phyloP scores from a whole-genome alignment of 2,888 invertebrate species.

The Orchesella flavescens region DNA sequence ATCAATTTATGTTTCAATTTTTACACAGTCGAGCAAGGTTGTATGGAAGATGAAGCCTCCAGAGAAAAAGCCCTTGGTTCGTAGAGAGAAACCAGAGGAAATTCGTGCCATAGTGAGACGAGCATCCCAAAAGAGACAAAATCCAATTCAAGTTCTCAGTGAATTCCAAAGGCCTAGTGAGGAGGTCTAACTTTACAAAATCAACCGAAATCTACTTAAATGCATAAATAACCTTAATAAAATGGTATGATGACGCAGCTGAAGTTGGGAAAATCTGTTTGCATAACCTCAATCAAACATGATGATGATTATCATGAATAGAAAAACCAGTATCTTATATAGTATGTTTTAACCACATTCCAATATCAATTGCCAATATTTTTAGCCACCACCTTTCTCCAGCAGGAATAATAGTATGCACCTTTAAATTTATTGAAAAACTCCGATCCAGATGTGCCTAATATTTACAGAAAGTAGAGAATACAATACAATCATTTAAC shows the following conservation, averaged over 20 bases:
- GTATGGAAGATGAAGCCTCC: constrained; percentile 76
- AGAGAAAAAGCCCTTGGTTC: constrained; percentile 78
- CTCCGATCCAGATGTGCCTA: too few relatives aligned
- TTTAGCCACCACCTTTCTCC: too few relatives aligned
- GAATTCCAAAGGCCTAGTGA: constrained; percentile 64
- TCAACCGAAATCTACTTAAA: background rate
- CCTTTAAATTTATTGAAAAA: too few relatives aligned
- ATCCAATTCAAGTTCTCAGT: constrained; percentile 63
- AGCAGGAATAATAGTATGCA: too few relatives aligned
- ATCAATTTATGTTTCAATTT: background rate
- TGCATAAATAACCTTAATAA: too few relatives aligned
- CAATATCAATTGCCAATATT: background rate
- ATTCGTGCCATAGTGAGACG: constrained; percentile 65
- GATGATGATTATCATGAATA: background rate
- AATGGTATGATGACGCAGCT: background rate
- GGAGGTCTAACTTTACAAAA: constrained; percentile 32
- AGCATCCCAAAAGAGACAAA: constrained; percentile 61
- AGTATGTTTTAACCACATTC: constrained; percentile 32
- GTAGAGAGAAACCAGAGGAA: constrained; percentile 68
- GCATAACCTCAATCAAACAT: background rate
- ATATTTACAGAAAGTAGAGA: too few relatives aligned
- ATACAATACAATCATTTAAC: too few relatives aligned
- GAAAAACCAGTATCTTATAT: too few relatives aligned
- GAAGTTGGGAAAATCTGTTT: background rate
- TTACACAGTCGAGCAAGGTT: constrained; percentile 37